A percentile compares a stretch with the other conserved stretches of the same genome.
phyloP scores from a whole-genome alignment of 2,113 vertebrate species.

The Benitochromis conjunctus region DNA sequence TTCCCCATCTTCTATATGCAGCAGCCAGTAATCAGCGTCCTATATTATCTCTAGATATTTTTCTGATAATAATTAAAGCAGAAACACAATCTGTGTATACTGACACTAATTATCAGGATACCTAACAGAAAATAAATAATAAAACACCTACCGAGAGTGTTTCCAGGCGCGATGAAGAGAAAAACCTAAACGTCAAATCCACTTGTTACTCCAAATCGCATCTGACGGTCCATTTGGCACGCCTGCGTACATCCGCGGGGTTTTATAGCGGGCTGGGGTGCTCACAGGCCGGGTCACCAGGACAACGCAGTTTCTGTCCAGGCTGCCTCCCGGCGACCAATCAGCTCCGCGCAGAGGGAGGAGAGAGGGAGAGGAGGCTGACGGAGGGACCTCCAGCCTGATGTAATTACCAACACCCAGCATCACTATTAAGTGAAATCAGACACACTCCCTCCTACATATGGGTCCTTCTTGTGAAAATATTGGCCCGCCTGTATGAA shows the following conservation, averaged over 20 bases:
- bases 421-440: conserved; percentile 75
- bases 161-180: conserved; percentile 29
- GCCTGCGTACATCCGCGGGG: conserved; percentile 47
- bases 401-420: conserved; percentile 78
- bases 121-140: neutral
- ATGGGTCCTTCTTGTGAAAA: conserved; percentile 59
- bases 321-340: conserved; percentile 75
- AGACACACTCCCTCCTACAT: conserved; percentile 74
- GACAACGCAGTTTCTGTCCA: conserved; percentile 77
- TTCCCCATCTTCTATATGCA: neutral
- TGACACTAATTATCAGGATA: neutral
- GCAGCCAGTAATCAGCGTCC: neutral
- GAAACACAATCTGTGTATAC: neutral
- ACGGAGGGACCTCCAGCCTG: conserved; percentile 66
- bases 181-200: conserved; percentile 44
- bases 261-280: conserved; percentile 77
- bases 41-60: neutral
- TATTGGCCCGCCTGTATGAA: neutral
- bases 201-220: conserved; percentile 67
- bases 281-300: conserved; percentile 64
- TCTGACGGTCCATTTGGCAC: conserved; percentile 72
- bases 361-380: neutral
- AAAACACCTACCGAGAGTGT: conserved; percentile 57
- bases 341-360: conserved; percentile 57
- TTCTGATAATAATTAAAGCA: neutral